Conservation (phyloP, 2,888 invertebrate species). For the Margaritifera margaritifera region DNA sequence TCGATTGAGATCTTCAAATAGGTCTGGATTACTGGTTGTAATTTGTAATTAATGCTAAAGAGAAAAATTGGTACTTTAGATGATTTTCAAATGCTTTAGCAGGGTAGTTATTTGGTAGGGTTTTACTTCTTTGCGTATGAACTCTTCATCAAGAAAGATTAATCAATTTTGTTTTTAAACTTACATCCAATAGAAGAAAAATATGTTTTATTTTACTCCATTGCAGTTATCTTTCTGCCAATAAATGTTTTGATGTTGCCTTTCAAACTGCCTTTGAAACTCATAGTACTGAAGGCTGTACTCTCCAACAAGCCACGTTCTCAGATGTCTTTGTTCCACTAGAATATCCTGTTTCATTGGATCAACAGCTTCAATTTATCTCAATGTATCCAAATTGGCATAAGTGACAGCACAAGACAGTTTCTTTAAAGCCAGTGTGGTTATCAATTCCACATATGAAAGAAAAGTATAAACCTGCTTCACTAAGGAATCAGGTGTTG, state of each 20-base stretch:
- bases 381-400: neutral
- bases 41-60: too few relatives aligned
- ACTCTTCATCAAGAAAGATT: too few relatives aligned
- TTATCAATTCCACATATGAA: neutral
- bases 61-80: too few relatives aligned
- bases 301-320: neutral
- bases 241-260: neutral
- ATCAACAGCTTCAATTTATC: slow-evolving; percentile 2
- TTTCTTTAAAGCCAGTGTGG: neutral
- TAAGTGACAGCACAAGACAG: neutral
- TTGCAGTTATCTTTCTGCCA: slow-evolving; percentile 3
- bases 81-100: too few relatives aligned
- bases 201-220: neutral
- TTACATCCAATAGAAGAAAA: too few relatives aligned
- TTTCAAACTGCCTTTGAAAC: neutral
- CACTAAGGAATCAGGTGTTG: too few relatives aligned
- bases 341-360: neutral
- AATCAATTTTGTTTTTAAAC: too few relatives aligned
- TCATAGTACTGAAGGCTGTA: neutral
- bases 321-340: neutral
- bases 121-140: too few relatives aligned
- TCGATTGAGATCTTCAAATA: too few relatives aligned
- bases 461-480: too few relatives aligned
- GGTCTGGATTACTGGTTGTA: too few relatives aligned
- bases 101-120: too few relatives aligned